Percentiles rank a stretch among this genome's conserved stretches.
phyloP scores from a whole-genome alignment of 1,140 invertebrate species.

The Conus betulinus region DNA sequence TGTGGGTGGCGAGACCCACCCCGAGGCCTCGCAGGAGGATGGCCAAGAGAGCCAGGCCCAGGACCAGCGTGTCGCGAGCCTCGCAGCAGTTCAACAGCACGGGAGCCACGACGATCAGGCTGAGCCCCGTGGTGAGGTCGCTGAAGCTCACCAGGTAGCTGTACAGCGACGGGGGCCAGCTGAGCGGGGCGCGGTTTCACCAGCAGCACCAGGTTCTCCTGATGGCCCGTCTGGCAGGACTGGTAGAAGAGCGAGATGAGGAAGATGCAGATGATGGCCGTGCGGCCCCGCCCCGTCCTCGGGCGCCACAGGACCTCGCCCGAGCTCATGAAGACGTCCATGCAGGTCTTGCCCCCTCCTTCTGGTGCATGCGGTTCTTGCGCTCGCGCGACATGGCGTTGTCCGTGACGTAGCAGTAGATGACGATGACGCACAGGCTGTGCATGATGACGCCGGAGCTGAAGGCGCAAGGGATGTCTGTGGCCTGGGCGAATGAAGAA shows the following conservation, averaged over 20 bases:
- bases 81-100: constrained; percentile 36
- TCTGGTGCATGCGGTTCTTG: constrained; percentile 22
- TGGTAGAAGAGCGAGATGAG: constrained; percentile 32
- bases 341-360: constrained; percentile 9
- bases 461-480: constrained; percentile 27
- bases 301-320: constrained; percentile 31
- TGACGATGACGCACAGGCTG: constrained; percentile 9
- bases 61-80: constrained; percentile 51
- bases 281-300: neutral
- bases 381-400: neutral
- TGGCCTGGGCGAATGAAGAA: neutral
- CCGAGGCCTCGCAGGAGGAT: constrained; percentile 65
- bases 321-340: constrained; percentile 61
- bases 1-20: constrained; percentile 62
- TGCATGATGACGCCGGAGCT: constrained; percentile 24
- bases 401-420: constrained; percentile 23
- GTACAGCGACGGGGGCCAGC: constrained; percentile 72
- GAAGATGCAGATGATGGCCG: constrained; percentile 28
- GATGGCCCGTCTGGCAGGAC: constrained; percentile 20
- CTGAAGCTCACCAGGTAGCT: constrained; percentile 66
- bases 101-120: constrained; percentile 30
- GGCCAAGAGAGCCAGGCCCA: constrained; percentile 63
- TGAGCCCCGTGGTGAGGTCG: constrained; percentile 54
- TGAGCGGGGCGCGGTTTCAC: constrained; percentile 63
- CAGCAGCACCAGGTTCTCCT: constrained; percentile 35